phyloP scores from a whole-genome alignment of 2,888 invertebrate genomes.

The Leptothorax acervorum region DNA sequence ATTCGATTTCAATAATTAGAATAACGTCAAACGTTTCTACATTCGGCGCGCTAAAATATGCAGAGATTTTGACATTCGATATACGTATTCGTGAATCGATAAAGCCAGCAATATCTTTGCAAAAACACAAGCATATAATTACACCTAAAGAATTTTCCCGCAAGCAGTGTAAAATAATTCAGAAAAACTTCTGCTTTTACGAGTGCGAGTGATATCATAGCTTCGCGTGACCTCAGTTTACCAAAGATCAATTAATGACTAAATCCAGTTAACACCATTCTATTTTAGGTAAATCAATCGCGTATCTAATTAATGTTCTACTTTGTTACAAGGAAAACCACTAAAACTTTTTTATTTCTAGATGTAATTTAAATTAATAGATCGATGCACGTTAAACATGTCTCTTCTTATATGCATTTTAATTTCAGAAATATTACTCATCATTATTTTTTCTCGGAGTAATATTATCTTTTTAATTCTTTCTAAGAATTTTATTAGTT shows the following conservation, averaged over 20 bases:
- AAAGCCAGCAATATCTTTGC: conserved; percentile 11
- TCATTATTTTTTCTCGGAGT: neutral
- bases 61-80: neutral
- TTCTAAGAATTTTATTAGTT: neutral
- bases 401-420: neutral
- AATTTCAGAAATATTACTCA: conserved; percentile 35
- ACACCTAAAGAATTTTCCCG: conserved; percentile 59
- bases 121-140: neutral
- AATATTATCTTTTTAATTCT: neutral
- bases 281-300: neutral
- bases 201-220: conserved; percentile 51
- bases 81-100: neutral
- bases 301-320: neutral
- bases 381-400: neutral
- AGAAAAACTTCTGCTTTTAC: conserved; percentile 52
- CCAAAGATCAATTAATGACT: conserved; percentile 49
- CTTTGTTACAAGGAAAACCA: neutral
- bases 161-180: conserved; percentile 71
- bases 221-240: conserved; percentile 57
- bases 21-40: neutral
- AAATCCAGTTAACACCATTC: conserved; percentile 41
- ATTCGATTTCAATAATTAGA: neutral
- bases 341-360: neutral
- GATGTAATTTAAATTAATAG: neutral
- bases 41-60: neutral